These are phyloP conservation scores for Corbicula japonica DNA, from an alignment of 2,888 invertebrate species.

Conservation along the genomic window DNA sequence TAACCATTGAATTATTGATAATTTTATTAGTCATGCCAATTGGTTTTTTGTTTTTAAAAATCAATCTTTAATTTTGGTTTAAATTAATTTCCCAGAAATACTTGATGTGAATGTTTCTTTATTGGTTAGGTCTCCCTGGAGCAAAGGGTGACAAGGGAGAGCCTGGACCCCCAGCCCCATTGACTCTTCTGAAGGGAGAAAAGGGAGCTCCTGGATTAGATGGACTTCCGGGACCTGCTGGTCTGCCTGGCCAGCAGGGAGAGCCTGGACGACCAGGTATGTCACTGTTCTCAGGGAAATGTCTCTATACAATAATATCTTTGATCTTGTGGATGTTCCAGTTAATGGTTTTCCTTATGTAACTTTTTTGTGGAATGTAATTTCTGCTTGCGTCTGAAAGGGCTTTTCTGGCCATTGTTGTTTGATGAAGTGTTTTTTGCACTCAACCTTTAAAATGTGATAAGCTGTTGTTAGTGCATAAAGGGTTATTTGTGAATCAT, in stretches of 20 bases:
- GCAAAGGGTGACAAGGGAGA: conserved; percentile 71
- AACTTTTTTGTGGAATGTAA: too few relatives aligned
- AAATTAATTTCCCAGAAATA: neutral
- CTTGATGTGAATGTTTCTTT: too few relatives aligned
- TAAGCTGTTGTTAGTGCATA: too few relatives aligned
- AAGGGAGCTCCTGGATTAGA: conserved; percentile 68
- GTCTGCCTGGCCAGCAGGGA: conserved; percentile 56
- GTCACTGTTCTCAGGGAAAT: neutral
- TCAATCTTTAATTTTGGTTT: neutral
- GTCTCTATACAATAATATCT: too few relatives aligned
- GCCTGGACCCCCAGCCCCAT: conserved; percentile 53
- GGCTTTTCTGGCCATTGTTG: too few relatives aligned
- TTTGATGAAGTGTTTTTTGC: too few relatives aligned
- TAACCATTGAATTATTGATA: neutral
- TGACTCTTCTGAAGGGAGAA: conserved; percentile 43
- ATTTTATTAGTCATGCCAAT: neutral
- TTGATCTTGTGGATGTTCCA: too few relatives aligned
- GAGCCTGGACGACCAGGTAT: conserved; percentile 59
- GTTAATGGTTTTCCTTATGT: too few relatives aligned
- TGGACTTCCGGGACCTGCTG: conserved; percentile 59
- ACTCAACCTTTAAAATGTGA: too few relatives aligned
- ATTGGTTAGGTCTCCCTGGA: conserved; percentile 60
- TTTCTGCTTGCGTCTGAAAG: too few relatives aligned
- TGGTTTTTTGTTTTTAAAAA: neutral
- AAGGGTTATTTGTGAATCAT: too few relatives aligned